Evolutionary conservation across 2,888 invertebrate species (phyloP), one percentile per base, ranked within the genome.

Genomic region (Scaptomyza tumidula): DNA sequence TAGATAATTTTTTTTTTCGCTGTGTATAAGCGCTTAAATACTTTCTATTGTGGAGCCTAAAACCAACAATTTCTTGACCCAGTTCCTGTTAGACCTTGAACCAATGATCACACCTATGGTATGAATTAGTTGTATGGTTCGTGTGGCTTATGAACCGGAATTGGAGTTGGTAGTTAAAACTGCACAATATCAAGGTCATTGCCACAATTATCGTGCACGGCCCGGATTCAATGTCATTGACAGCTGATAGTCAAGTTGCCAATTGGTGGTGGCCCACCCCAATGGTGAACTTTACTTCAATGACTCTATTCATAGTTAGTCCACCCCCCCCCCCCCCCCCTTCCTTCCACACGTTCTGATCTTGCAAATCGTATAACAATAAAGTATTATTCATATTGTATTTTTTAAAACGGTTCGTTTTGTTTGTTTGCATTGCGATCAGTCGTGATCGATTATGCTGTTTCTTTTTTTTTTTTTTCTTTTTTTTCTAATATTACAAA

Each of bases 401-500:
- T 35, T 58, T 64, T 65, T 64, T 49, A 53, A 64, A 24, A 29
- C 35, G 44, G 48, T 59, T 80, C 46, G 48, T 59, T 80, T 80
- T 78, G 74, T 64, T 85, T 68, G 59, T 71, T 85, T 68, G 63
- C 54, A 65, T 52, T 19, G 56, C 48, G 88, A 87, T 83, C 77
- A 61, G 80, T 83, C 83, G 83, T 83, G 83, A 88, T 83, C 88
- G 83, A 83, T 88, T 85, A 77, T 66, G 58, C 64, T 49, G 37
- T 55, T 39, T 39, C 7, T 43, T 45, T 33, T 35, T 49, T 41
- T 55, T 39, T 39, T 14, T 33, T 35, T 49, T 41, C 53, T 39
- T 39, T 14, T 2, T 6, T 39, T 0, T 14, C 3, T 3, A 14
- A 9, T 14, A n/a, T 11, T 5, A n/a, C n/a, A 39, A 14, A 6